Base-by-base conservation (phyloP, 2,797 vertebrate genomes). In the Poeciliopsis gracilis region DNA sequence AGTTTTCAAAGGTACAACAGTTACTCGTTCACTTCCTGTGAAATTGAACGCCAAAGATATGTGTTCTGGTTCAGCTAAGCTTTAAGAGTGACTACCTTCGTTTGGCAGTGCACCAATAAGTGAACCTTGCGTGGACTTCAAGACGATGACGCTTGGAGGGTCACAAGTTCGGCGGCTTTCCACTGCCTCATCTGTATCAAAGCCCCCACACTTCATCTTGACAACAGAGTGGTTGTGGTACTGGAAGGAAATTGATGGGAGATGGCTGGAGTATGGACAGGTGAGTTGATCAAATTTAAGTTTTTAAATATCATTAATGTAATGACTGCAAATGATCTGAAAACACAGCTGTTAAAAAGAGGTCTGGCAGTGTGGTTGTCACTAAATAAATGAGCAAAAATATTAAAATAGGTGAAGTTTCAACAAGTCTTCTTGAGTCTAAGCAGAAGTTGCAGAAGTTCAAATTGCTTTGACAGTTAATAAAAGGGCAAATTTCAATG, bases 201-300 rank as follows among this genome's bases (percentile, higher is more conserved):
- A 95, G 87, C 96, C 97, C 0, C 94, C 96, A 36, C 91, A 97
- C 87, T 97, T 95, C 83, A 95, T 97, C 78, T 95, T 98, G 36
- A 98, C 98, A 61, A 99, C 98, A 2, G 87, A 97, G 78, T 99
- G 98, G 98, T 61, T 96, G 72, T 99, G 98, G 98, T 97, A 97
- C 94, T 99, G 97, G 97, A 92, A 90, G 79, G 96, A 97, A 45
- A 95, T 97, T 0, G 38, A 25, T 23, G 94, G 85, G 15, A 51
- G 0, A 6, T 99, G 98, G 98, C 86, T 78, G 49, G 96, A 98
- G 81, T 99, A 96, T 77, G 97, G 97, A 47, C 84, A 91, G 87
- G 90, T 93, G 30, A 78, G 84, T 28, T 28, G 13, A 46, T 45
- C 7, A 70, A 70, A 28, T 70, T 10, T 12, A 28, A 28, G 13